Percentiles rank a stretch among this genome's conserved stretches.
These are phyloP conservation scores for Epirrhoe alternata DNA, from an alignment of 2,888 invertebrate genomes.

Conservation along the genomic window DNA sequence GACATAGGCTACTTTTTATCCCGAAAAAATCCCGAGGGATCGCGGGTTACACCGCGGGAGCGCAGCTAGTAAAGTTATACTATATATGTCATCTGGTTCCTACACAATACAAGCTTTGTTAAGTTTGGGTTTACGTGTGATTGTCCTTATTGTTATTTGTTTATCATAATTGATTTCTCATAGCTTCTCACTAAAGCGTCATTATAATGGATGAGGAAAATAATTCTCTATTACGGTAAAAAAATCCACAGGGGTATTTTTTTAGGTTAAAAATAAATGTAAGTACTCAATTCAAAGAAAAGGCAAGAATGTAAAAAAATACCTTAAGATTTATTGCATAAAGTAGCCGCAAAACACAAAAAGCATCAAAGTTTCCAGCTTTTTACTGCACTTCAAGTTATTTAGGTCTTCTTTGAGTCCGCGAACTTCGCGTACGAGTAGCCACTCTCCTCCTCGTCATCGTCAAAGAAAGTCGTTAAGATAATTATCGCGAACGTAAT, in stretches of 20 bases:
- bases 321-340: conserved; percentile 22
- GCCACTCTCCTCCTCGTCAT: conserved; percentile 29
- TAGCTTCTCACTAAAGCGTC: too few species aligned
- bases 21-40: too few species aligned
- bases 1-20: too few species aligned
- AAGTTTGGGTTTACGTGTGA: too few species aligned
- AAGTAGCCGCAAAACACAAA: conserved; percentile 7
- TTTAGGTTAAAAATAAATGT: not conserved
- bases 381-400: conserved; percentile 8
- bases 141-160: too few species aligned
- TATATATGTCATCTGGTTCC: too few species aligned
- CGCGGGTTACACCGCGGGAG: too few species aligned
- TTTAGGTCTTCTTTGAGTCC: conserved; percentile 13
- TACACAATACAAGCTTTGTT: too few species aligned
- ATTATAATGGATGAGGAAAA: not conserved
- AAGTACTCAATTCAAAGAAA: not conserved
- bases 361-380: conserved; percentile 4
- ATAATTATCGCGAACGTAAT: conserved; percentile 52
- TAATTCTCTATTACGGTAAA: too few species aligned
- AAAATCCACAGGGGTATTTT: too few species aligned
- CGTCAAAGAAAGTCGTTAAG: conserved; percentile 42
- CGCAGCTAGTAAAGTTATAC: too few species aligned
- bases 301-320: conserved; percentile 1
- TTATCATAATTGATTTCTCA: too few species aligned
- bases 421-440: conserved; percentile 24